Base-by-base conservation (phyloP, 1,140 invertebrate genomes). In the Philopotamus ludificatus region DNA sequence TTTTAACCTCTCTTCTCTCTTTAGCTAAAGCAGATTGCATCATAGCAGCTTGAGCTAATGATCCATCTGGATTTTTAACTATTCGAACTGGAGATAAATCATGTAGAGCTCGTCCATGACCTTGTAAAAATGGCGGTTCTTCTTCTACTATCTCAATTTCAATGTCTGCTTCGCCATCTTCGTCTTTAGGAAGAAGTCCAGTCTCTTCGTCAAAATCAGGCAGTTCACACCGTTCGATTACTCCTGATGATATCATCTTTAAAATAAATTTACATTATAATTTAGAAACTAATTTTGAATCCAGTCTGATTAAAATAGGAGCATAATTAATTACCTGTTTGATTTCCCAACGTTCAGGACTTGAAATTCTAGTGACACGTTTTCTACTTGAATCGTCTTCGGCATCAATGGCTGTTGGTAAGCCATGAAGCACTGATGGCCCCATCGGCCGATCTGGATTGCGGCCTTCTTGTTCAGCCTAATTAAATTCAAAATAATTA, bases 91-190 rank as follows among this genome's bases (percentile, higher is more conserved):
- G 98, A 72, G 94, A 97, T 0, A 99, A 80, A 74, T 99, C 97
- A 65, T 95, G 89, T 1, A 95, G 74, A 0, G 93, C 89, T 71
- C 93, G 78, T 0, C 94, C 93, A 75, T 96, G 93, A 0, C 93
- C 94, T 61, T 91, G 86, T 0, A 99, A 81, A 78, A 99, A 99
- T 1, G 96, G 92, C 0, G 97, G 93, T 74, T 99, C 97, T 61
- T 99, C 97, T 80, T 99, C 98, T 0, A 98, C 96, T 34, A 99
- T 82, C 79, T 99, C 98, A 65, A 99, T 98, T 81, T 99, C 98
- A 53, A 99, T 92, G 75, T 99, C 98, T 72, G 98, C 97, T 76
- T 99, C 97, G 62, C 93, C 93, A 60, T 94, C 92, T 73, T 95
- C 93, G 58, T 90, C 88, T 75, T 93, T 92, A 0, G 92, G 89